Percentiles rank a stretch among this genome's conserved stretches.
Conservation (phyloP, 2,888 invertebrate genomes). For the Mesorhabditis belari region DNA sequence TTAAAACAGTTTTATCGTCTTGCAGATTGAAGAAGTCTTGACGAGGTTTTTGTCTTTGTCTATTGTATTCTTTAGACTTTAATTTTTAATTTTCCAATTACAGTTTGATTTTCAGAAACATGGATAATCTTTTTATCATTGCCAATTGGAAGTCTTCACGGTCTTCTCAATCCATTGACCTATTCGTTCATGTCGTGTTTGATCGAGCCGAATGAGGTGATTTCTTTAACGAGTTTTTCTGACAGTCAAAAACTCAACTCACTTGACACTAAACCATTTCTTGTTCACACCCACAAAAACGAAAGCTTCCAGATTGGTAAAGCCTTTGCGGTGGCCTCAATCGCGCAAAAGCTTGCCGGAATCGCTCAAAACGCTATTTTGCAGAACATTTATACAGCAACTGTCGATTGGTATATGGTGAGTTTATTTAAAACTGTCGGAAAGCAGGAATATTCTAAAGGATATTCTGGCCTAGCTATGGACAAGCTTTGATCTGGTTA, state of each 20-base stretch:
- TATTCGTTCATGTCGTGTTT: constrained; percentile 47
- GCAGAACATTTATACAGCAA: constrained; percentile 44
- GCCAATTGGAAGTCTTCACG: constrained; percentile 41
- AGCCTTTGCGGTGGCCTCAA: constrained; percentile 40
- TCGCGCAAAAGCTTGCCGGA: constrained; percentile 40
- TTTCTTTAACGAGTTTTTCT: too few relatives aligned
- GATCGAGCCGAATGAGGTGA: constrained; percentile 40
- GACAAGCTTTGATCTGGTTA: too few relatives aligned
- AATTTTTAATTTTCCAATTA: too few relatives aligned
- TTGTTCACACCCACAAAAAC: too few relatives aligned
- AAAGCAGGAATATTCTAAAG: too few relatives aligned
- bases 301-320: constrained; percentile 46
- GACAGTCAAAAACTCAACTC: too few relatives aligned
- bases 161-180: constrained; percentile 43
- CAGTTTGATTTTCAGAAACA: constrained; percentile 22
- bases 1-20: too few relatives aligned
- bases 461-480: too few relatives aligned
- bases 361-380: constrained; percentile 39
- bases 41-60: too few relatives aligned
- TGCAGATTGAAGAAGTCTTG: too few relatives aligned
- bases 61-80: too few relatives aligned
- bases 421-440: neutral
- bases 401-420: constrained; percentile 47
- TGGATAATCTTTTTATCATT: constrained; percentile 44
- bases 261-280: too few relatives aligned